phyloP scores from a whole-genome alignment of 2,888 invertebrate genomes.

The Didymodactylos carnosus region DNA sequence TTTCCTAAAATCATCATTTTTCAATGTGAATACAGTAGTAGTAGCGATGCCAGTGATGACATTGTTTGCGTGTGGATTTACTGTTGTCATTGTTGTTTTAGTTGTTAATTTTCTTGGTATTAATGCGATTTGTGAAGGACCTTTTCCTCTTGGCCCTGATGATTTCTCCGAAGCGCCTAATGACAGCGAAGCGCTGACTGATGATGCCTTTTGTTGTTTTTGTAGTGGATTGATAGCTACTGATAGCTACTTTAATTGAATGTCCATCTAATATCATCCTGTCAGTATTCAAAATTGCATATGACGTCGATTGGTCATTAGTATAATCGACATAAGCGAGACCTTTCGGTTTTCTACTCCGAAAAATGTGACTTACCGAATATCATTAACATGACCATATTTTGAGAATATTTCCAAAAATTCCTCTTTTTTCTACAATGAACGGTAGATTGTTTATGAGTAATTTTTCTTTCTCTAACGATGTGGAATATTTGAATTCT shows the following conservation, averaged over 20 bases:
- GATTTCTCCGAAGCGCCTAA: background rate
- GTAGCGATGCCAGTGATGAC: too few relatives aligned
- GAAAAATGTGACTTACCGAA: too few relatives aligned
- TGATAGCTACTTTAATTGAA: slow-evolving; percentile 50
- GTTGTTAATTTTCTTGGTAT: background rate
- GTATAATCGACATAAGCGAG: slow-evolving; percentile 74
- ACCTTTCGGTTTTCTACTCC: slow-evolving; percentile 71
- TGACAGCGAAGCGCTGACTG: background rate
- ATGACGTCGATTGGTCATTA: slow-evolving; percentile 38
- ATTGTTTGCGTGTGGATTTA: too few relatives aligned
- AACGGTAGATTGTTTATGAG: slow-evolving; percentile 59
- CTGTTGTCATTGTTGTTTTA: background rate
- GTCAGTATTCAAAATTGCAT: slow-evolving; percentile 53
- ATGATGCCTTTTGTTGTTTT: background rate
- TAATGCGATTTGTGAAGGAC: background rate
- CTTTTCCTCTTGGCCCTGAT: background rate
- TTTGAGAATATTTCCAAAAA: slow-evolving; percentile 50
- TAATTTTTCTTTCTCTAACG: slow-evolving; percentile 64
- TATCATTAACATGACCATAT: too few relatives aligned
- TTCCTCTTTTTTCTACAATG: slow-evolving; percentile 50
- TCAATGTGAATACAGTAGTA: too few relatives aligned
- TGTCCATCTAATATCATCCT: slow-evolving; percentile 46
- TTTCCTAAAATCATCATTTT: too few relatives aligned
- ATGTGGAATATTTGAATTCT: slow-evolving; percentile 45
- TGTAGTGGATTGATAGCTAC: slow-evolving; percentile 50